phyloP scores from a whole-genome alignment of 2,797 vertebrate species.

The Danio aesculapii region DNA sequence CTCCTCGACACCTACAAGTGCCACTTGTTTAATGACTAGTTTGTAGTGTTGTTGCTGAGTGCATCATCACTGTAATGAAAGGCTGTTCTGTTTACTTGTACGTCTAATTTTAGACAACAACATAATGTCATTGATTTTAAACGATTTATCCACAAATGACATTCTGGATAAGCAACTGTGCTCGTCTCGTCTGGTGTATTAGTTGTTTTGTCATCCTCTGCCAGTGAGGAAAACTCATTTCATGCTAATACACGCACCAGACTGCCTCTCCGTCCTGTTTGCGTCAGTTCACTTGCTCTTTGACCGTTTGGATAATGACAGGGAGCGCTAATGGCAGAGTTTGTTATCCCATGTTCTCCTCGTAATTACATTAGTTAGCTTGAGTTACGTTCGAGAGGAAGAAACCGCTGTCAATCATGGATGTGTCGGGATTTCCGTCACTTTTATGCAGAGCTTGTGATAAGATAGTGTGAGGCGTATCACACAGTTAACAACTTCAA shows the following conservation, averaged over 20 bases:
- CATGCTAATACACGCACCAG: neutral
- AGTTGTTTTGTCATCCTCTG: slow-evolving; percentile 25
- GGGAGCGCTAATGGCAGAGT: slow-evolving; percentile 31
- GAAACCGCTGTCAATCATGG: slow-evolving; percentile 14
- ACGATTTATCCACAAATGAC: neutral
- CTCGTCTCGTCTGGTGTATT: slow-evolving; percentile 1
- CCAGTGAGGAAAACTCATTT: slow-evolving; percentile 12
- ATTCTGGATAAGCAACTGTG: neutral
- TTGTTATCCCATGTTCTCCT: slow-evolving; percentile 18
- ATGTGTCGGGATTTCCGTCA: slow-evolving; percentile 11
- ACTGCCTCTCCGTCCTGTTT: slow-evolving; percentile 11
- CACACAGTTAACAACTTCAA: slow-evolving; percentile 21
- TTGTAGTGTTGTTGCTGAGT: slow-evolving; percentile 8
- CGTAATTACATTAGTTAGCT: slow-evolving; percentile 44
- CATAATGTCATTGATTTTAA: neutral
- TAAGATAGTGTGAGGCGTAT: slow-evolving; percentile 22
- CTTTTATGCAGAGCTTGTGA: slow-evolving; percentile 24
- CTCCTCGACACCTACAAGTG: neutral
- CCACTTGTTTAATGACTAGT: slow-evolving; percentile 6
- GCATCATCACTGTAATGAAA: slow-evolving; percentile 8
- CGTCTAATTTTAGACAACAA: slow-evolving; percentile 15
- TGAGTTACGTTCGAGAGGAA: slow-evolving; percentile 27
- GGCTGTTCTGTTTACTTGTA: neutral
- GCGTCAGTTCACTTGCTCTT: slow-evolving; percentile 2
- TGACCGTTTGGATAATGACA: slow-evolving; percentile 27